Evolutionary conservation across 2,888 invertebrate species (phyloP).

Genomic region (Linnaemya vulpina): DNA sequence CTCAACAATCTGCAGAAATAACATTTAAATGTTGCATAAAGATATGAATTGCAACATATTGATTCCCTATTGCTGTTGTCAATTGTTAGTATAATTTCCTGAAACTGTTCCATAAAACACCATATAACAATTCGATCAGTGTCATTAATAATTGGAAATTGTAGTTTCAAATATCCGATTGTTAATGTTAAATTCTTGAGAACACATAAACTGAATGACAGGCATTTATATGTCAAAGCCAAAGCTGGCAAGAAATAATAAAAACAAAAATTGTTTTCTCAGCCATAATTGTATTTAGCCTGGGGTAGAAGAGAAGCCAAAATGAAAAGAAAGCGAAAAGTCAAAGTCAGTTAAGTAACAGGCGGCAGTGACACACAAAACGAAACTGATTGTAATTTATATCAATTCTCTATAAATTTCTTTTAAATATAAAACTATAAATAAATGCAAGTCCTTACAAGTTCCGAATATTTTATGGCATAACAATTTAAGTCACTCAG

Average conservation of each 20-base stretch:
- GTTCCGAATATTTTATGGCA: no score
- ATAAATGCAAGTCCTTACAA: no score
- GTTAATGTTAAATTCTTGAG: neutral
- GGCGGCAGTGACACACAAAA: neutral
- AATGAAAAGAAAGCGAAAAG: neutral
- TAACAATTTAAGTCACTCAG: no score
- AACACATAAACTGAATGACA: neutral
- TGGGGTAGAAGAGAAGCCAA: neutral
- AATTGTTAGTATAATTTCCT: neutral
- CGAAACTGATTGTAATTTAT: neutral
- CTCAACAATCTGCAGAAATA: neutral
- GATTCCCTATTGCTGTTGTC: neutral
- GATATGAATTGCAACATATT: neutral
- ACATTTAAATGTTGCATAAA: neutral
- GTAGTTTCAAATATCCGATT: neutral
- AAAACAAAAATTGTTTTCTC: neutral
- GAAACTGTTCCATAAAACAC: slow-evolving; percentile 38
- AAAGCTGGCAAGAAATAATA: neutral
- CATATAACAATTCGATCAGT: slow-evolving; percentile 43
- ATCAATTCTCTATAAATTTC: no score
- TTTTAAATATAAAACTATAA: no score
- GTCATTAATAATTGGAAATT: slow-evolving; percentile 27
- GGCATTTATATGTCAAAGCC: neutral
- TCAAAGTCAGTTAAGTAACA: neutral
- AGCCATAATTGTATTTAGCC: slow-evolving; percentile 16